A percentile compares a stretch with the other conserved stretches of the same genome.
phyloP scores from a whole-genome alignment of 2,888 invertebrate genomes.

The Drosophila mettleri region DNA sequence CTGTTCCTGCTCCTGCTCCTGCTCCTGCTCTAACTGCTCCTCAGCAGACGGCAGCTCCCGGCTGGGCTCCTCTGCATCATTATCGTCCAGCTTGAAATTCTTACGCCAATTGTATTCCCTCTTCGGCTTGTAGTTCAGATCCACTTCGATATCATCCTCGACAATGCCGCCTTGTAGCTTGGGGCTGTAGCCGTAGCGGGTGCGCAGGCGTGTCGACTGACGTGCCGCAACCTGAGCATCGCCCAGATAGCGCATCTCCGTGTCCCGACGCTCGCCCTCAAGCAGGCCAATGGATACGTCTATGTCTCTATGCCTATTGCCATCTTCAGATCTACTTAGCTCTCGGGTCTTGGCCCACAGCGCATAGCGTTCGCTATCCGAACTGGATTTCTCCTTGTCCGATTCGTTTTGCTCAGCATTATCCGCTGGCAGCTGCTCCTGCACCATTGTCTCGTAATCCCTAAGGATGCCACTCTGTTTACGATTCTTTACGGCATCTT shows the following conservation, averaged over 20 bases:
- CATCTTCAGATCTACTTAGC: slow-evolving; percentile 54
- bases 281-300: slow-evolving; percentile 68
- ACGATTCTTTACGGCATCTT: slow-evolving; percentile 82
- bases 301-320: slow-evolving; percentile 41
- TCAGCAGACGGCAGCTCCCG: slow-evolving; percentile 16
- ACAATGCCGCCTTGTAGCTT: slow-evolving; percentile 61
- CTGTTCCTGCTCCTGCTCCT: slow-evolving; percentile 1
- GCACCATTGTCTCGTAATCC: slow-evolving; percentile 82
- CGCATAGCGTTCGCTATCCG: slow-evolving; percentile 71
- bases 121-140: slow-evolving; percentile 83
- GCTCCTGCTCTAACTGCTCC: slow-evolving; percentile 15
- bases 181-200: slow-evolving; percentile 83
- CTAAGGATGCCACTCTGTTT: slow-evolving; percentile 83
- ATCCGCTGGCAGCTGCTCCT: slow-evolving; percentile 66
- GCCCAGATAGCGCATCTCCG: slow-evolving; percentile 81
- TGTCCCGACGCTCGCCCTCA: slow-evolving; percentile 75
- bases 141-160: slow-evolving; percentile 79
- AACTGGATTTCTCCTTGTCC: slow-evolving; percentile 66
- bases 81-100: slow-evolving; percentile 83
- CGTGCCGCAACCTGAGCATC: slow-evolving; percentile 79
- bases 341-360: slow-evolving; percentile 76
- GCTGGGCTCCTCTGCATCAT: not conserved
- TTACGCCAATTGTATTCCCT: slow-evolving; percentile 85
- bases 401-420: slow-evolving; percentile 51
- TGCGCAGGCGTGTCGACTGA: slow-evolving; percentile 81